phyloP scores from a whole-genome alignment of 2,888 invertebrate genomes.

The Himalopsyche japonica region DNA sequence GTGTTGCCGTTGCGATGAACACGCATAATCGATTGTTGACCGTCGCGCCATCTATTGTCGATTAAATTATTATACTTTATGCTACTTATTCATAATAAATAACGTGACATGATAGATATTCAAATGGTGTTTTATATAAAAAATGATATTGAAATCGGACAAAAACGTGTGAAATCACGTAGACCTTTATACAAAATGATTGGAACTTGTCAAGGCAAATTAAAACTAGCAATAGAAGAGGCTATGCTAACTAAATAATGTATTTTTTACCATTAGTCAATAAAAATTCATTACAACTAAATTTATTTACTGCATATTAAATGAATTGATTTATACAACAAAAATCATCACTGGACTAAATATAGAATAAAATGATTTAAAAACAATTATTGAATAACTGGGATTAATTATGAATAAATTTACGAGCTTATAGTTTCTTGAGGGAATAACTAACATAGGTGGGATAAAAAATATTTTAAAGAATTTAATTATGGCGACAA shows the following conservation, averaged over 20 bases:
- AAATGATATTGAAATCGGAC: not conserved
- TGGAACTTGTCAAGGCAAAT: not conserved
- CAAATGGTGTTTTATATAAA: not conserved
- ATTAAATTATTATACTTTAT: not conserved
- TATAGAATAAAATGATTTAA: no score
- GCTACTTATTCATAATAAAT: not conserved
- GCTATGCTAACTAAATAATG: not conserved
- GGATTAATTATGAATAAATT: no score
- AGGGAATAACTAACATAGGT: no score
- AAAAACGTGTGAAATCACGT: not conserved
- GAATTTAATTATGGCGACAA: no score
- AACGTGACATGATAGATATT: not conserved
- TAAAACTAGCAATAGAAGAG: not conserved
- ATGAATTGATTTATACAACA: no score
- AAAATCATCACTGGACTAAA: no score
- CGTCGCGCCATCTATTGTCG: not conserved
- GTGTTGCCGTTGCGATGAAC: not conserved
- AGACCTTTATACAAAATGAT: not conserved
- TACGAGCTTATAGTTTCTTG: no score
- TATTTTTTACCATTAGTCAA: no score
- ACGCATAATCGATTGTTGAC: not conserved
- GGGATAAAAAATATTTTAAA: no score
- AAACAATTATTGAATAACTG: no score
- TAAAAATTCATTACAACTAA: no score
- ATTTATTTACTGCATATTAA: no score